Evolutionary conservation across 2,888 invertebrate species (phyloP).

Genomic region (Torymus auratus): DNA sequence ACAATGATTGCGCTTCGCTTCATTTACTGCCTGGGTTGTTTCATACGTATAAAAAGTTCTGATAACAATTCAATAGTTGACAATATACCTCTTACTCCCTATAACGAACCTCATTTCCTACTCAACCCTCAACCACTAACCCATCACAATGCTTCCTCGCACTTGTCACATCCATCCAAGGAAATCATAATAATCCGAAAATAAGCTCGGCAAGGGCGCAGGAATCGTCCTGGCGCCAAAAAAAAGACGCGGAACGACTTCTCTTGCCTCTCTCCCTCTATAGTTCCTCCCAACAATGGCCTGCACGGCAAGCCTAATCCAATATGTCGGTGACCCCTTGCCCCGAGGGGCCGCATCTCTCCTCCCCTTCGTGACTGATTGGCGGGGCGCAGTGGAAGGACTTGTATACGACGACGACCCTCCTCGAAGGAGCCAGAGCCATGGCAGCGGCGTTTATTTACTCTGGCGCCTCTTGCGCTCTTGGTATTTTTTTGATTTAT

Average conservation of each 20-base stretch:
- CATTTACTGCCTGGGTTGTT: no score
- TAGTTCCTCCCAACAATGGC: conserved; percentile 35
- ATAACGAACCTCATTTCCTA: no score
- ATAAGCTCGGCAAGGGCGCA: not conserved
- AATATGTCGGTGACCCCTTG: conserved; percentile 49
- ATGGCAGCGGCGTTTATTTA: conserved; percentile 36
- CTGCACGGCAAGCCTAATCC: conserved; percentile 47
- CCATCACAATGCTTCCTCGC: not conserved
- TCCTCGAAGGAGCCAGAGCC: no score
- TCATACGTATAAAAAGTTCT: no score
- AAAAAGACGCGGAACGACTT: conserved; percentile 9
- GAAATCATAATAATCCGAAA: not conserved
- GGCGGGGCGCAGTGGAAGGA: conserved; percentile 12
- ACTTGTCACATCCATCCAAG: not conserved
- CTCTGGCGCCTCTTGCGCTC: conserved; percentile 15
- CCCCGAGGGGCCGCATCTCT: conserved; percentile 27
- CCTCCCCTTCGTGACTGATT: conserved; percentile 43
- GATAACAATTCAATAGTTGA: no score
- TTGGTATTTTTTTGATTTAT: conserved; percentile 37
- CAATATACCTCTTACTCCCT: no score
- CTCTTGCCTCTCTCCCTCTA: not conserved
- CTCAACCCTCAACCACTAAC: no score
- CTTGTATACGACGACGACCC: no score
- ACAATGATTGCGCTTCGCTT: no score
- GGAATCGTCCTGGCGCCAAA: not conserved